These are phyloP conservation scores for Lithophane ornitopus DNA, from an alignment of 2,888 invertebrate genomes.

Conservation along the genomic window DNA sequence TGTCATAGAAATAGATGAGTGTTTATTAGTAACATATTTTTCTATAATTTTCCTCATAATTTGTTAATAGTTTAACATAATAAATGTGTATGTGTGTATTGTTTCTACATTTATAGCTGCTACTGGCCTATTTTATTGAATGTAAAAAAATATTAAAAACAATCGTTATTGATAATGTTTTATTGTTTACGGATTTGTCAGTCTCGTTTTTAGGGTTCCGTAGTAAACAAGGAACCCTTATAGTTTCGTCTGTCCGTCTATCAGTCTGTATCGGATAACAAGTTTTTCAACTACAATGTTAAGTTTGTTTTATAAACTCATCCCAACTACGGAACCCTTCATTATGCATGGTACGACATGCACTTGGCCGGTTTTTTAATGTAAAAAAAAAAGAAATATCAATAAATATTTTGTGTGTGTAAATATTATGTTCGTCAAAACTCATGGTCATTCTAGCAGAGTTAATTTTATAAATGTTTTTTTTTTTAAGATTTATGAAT, in stretches of 20 bases:
- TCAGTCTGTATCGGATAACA: too few relatives aligned
- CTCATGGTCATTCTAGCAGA: neutral
- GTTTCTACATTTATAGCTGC: conserved; percentile 1
- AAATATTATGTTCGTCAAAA: neutral
- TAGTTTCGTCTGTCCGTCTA: too few relatives aligned
- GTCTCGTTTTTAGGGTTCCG: conserved; percentile 4
- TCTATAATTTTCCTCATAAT: conserved; percentile 49
- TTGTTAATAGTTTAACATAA: conserved; percentile 18
- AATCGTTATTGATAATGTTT: neutral
- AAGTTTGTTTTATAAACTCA: too few relatives aligned
- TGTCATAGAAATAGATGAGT: neutral
- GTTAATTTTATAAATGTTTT: too few relatives aligned
- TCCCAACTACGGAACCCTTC: too few relatives aligned
- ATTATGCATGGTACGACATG: too few relatives aligned
- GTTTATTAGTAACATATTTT: neutral
- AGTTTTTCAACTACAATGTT: too few relatives aligned
- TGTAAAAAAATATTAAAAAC: neutral
- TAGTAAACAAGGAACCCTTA: too few relatives aligned
- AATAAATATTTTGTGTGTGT: too few relatives aligned
- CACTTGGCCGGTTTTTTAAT: too few relatives aligned
- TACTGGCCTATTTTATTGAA: conserved; percentile 22
- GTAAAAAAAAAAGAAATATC: neutral
- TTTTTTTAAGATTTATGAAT: neutral
- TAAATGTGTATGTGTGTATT: conserved; percentile 4
- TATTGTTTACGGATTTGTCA: neutral